These are phyloP conservation scores for Cerastis leucographa DNA, from an alignment of 2,888 invertebrate genomes.

Conservation along the genomic window DNA sequence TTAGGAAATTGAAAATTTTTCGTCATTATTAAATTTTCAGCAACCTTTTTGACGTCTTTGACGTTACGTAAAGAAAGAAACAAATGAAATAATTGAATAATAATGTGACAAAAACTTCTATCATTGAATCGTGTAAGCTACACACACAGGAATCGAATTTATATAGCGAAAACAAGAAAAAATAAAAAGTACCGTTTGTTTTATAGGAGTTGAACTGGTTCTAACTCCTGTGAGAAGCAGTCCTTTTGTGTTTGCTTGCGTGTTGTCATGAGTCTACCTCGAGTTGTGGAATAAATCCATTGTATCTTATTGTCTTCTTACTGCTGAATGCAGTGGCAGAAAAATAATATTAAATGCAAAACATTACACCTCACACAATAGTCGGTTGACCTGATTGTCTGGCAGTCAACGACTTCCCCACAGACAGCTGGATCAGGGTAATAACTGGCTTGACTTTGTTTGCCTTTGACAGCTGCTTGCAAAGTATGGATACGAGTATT, in stretches of 20 bases:
- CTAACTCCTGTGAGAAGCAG: background rate
- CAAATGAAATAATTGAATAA: background rate
- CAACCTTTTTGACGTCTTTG: too few relatives aligned
- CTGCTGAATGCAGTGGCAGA: constrained; percentile 11
- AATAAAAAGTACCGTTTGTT: background rate
- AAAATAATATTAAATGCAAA: background rate
- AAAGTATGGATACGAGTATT: background rate
- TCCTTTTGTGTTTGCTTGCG: constrained; percentile 15
- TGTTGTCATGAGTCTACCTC: background rate
- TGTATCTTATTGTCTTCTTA: constrained; percentile 16
- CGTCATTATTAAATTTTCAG: too few relatives aligned
- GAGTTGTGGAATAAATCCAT: constrained; percentile 34
- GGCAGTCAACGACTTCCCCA: background rate
- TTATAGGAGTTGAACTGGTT: background rate
- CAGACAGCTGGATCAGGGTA: background rate
- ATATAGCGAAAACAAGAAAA: background rate
- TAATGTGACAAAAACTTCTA: background rate
- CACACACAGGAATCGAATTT: background rate
- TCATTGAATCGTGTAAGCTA: background rate
- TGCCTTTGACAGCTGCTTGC: background rate
- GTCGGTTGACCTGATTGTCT: background rate
- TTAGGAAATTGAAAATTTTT: background rate
- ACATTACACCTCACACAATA: constrained; percentile 4
- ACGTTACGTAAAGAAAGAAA: background rate
- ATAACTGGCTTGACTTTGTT: background rate